phyloP scores from a whole-genome alignment of 2,888 invertebrate genomes.

The Philopedon plagiatum region DNA sequence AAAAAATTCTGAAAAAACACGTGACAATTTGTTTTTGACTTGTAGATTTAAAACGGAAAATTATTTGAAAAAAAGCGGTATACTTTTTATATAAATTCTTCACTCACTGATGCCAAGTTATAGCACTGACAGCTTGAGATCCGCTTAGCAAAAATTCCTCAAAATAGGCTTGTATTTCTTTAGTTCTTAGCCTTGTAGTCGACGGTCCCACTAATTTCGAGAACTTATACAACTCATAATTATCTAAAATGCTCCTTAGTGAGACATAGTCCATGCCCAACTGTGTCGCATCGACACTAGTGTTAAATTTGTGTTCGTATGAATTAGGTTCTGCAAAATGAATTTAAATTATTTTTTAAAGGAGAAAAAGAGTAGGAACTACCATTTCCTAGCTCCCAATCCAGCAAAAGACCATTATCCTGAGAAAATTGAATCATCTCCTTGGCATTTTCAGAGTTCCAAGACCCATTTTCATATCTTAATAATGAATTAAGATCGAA shows the following conservation, averaged over 20 bases:
- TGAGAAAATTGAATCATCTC: constrained; percentile 76
- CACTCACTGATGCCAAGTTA: constrained; percentile 80
- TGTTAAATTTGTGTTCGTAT: constrained; percentile 76
- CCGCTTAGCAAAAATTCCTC: constrained; percentile 72
- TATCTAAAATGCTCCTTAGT: constrained; percentile 72
- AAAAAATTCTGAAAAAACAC: too few species aligned
- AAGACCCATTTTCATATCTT: constrained; percentile 72
- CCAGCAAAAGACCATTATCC: constrained; percentile 70
- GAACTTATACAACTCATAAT: constrained; percentile 70
- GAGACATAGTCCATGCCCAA: constrained; percentile 76
- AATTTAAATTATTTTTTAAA: not conserved
- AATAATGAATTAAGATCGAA: constrained; percentile 81
- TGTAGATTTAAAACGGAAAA: too few species aligned
- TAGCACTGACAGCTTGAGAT: constrained; percentile 71
- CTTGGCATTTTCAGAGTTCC: constrained; percentile 79
- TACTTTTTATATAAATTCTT: not conserved
- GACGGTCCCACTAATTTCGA: constrained; percentile 80
- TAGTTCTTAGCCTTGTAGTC: constrained; percentile 75
- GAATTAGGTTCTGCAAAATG: constrained; percentile 76
- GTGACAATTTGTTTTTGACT: too few species aligned
- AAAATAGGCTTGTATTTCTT: constrained; percentile 72
- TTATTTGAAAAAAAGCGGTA: constrained; percentile 25
- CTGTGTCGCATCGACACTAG: constrained; percentile 71
- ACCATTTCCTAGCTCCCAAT: constrained; percentile 83
- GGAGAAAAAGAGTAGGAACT: constrained; percentile 23